phyloP scores from a whole-genome alignment of 2,113 vertebrate genomes.

The Globicephala melas region DNA sequence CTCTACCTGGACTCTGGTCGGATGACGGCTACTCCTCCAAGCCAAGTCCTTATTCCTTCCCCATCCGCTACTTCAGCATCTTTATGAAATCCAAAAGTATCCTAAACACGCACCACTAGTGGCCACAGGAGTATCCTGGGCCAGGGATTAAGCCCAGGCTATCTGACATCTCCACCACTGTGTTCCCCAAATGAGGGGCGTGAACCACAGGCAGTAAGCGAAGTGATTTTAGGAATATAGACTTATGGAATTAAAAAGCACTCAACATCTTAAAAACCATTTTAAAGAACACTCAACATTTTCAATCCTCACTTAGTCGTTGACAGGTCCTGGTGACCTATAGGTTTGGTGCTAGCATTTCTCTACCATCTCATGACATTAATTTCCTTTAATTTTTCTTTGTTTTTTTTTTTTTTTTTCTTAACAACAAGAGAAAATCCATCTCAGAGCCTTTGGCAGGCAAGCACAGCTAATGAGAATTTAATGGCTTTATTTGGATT shows the following conservation, averaged over 20 bases:
- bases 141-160: too few species aligned
- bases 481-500: not conserved
- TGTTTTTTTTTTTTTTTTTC: too few species aligned
- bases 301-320: not conserved
- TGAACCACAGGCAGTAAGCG: accelerated
- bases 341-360: accelerated
- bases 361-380: too few species aligned
- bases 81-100: not conserved
- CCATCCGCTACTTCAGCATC: accelerated
- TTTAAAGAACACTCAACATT: not conserved
- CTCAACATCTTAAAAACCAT: accelerated
- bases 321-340: too few species aligned
- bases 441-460: not conserved
- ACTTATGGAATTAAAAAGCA: not conserved
- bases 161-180: accelerated
- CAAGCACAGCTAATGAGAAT: not conserved
- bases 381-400: not conserved
- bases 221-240: not conserved
- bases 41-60: accelerated
- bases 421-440: not conserved
- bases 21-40: not conserved
- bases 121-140: not conserved
- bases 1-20: accelerated
- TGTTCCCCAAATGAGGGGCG: accelerated
- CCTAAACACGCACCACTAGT: accelerated